Conservation (phyloP, 1,140 invertebrate species). For the Conus ventricosus region DNA sequence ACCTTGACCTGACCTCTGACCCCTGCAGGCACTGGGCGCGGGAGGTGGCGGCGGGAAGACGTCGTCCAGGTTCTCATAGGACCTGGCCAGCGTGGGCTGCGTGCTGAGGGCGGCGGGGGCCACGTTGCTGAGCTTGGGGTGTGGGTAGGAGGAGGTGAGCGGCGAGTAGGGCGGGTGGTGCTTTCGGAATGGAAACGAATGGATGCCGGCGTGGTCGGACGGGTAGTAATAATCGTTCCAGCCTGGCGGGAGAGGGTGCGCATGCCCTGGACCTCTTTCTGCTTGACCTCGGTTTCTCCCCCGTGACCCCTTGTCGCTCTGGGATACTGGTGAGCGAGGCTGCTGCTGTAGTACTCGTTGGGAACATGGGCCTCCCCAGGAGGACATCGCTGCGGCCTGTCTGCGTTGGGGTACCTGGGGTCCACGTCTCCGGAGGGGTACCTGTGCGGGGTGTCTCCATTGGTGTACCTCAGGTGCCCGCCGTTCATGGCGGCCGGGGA, state of each 20-base stretch:
- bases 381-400: not conserved
- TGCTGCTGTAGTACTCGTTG: not conserved
- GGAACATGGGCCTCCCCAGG: not conserved
- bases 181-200: conserved; percentile 31
- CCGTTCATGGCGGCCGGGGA: not conserved
- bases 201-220: not conserved
- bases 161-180: conserved; percentile 10
- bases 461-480: not conserved
- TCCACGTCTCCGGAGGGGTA: not conserved
- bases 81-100: not conserved
- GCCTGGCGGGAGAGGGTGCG: not conserved
- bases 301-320: not conserved
- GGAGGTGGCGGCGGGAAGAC: not conserved
- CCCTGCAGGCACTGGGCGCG: not conserved
- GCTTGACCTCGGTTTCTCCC: not conserved
- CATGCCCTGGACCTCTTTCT: not conserved
- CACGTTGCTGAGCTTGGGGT: not conserved
- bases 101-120: not conserved
- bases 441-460: not conserved
- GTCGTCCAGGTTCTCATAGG: conserved; percentile 32
- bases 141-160: not conserved
- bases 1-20: not conserved
- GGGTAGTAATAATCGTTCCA: not conserved
- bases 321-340: not conserved
- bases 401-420: no score